Evolutionary conservation across 2,113 vertebrate species (phyloP).

Genomic region (Poecilia latipinna): DNA sequence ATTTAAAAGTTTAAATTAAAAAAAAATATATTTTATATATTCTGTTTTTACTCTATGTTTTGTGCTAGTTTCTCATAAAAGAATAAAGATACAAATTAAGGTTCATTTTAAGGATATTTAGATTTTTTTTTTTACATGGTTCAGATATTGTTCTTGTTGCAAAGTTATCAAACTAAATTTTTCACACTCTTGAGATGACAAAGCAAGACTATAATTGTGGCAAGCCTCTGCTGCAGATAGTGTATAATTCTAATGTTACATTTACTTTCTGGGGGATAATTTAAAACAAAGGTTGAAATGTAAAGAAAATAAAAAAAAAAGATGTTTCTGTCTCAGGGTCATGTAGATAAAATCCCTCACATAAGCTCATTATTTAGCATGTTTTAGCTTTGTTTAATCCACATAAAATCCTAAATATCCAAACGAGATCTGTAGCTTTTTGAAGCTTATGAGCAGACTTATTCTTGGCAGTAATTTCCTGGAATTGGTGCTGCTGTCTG

Average conservation of each 20-base stretch:
- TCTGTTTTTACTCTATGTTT: no score
- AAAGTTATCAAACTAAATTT: neutral
- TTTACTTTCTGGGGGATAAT: neutral
- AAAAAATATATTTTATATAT: neutral
- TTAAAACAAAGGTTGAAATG: neutral
- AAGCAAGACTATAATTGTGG: neutral
- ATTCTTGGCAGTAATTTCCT: conserved; percentile 16
- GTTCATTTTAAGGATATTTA: no score
- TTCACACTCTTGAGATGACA: neutral
- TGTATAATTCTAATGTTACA: neutral
- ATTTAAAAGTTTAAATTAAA: no score
- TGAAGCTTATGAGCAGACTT: neutral
- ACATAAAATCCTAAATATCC: neutral
- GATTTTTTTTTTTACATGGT: no score
- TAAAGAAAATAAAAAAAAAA: neutral
- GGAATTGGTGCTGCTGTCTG: conserved; percentile 13
- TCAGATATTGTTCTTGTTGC: no score
- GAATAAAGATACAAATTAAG: no score
- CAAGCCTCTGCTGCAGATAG: neutral
- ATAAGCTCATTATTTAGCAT: neutral
- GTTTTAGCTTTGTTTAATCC: conserved; percentile 1
- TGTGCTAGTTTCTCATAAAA: no score
- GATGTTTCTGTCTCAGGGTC: neutral
- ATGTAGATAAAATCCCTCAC: neutral
- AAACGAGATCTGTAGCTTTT: neutral